Evolutionary conservation across 2,113 vertebrate genomes (phyloP).

Genomic region (Opisthocomus hoazin): DNA sequence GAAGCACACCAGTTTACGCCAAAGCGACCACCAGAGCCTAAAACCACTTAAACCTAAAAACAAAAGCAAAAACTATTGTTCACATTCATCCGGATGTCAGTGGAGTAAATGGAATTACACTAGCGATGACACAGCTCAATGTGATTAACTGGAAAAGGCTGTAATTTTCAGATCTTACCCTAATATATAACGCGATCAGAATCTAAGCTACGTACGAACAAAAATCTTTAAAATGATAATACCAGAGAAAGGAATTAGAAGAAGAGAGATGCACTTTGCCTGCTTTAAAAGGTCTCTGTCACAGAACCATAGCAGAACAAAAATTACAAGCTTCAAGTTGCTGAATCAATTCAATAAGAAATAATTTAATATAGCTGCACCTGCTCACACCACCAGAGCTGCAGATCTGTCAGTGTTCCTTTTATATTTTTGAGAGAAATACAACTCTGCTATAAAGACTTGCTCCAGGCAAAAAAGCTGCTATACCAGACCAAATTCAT

Average conservation of each 20-base stretch:
- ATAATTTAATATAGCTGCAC: constrained; percentile 68
- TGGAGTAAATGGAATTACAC: constrained; percentile 23
- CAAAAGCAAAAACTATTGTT: constrained; percentile 17
- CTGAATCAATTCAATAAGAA: constrained; percentile 64
- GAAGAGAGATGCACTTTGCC: not conserved
- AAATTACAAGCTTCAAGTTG: constrained; percentile 56
- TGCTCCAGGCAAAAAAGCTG: constrained; percentile 57
- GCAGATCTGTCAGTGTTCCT: constrained; percentile 57
- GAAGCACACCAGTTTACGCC: not conserved
- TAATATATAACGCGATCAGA: constrained; percentile 14
- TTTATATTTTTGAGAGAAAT: constrained; percentile 61
- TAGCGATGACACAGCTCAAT: not conserved
- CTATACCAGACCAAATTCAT: constrained; percentile 33
- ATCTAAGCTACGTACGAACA: not conserved
- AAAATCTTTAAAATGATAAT: not conserved
- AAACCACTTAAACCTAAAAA: not conserved
- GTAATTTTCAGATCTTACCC: constrained; percentile 1
- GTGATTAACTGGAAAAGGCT: not conserved
- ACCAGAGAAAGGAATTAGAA: not conserved
- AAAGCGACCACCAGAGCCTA: not conserved
- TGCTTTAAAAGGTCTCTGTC: constrained; percentile 17
- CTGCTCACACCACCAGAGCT: constrained; percentile 58
- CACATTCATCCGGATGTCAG: not conserved
- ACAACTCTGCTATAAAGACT: constrained; percentile 44
- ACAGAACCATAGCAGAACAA: constrained; percentile 34